These are phyloP conservation scores for Dreissena rostriformis DNA, from an alignment of 1,140 invertebrate species.

Conservation along the genomic window DNA sequence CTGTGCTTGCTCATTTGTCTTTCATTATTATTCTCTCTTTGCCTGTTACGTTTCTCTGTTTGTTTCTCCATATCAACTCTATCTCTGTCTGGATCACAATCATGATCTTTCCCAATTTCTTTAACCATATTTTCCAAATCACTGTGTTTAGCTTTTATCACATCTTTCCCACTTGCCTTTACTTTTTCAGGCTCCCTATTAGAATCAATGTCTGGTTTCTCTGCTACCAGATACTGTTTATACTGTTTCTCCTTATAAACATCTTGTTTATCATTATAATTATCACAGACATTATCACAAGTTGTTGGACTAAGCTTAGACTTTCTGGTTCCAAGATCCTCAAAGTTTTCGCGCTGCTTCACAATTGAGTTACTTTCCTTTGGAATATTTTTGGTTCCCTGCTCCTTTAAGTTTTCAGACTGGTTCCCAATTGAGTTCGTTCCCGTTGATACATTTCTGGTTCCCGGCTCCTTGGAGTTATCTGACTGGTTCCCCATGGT, in stretches of 20 bases:
- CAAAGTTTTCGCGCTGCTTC: neutral
- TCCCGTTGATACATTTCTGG: neutral
- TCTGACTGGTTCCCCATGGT: neutral
- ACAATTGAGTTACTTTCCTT: neutral
- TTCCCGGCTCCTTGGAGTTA: neutral
- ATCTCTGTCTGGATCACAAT: conserved; percentile 12
- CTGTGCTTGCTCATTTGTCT: neutral
- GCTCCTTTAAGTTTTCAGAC: neutral
- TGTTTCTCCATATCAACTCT: neutral
- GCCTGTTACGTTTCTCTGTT: neutral
- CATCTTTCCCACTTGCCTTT: neutral
- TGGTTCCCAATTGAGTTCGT: neutral
- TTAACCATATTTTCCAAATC: conserved; percentile 40
- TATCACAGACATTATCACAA: neutral
- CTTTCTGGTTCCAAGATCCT: neutral
- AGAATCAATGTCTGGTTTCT: conserved; percentile 64
- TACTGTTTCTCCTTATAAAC: conserved; percentile 38
- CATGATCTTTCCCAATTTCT: conserved; percentile 10
- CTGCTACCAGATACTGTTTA: conserved; percentile 67
- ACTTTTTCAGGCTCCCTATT: conserved; percentile 13
- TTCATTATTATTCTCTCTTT: neutral
- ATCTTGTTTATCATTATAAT: neutral
- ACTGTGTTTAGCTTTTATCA: neutral
- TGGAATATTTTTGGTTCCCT: neutral
- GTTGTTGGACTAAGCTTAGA: neutral